Evolutionary conservation across 2,113 vertebrate species (phyloP).

Genomic region (Axis porcinus): DNA sequence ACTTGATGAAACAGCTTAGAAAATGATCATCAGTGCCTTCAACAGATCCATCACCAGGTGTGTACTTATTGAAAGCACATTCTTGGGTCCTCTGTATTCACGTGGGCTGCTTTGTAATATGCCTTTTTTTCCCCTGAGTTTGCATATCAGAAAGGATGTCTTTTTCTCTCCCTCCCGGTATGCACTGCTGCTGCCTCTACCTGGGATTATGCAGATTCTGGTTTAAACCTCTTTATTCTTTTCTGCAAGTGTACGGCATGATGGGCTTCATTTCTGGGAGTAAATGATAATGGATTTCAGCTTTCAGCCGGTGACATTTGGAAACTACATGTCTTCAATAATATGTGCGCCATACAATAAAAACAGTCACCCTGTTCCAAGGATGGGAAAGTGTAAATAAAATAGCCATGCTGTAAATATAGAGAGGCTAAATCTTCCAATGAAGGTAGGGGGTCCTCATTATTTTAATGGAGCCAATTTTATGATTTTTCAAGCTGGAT

Average conservation of each 20-base stretch:
- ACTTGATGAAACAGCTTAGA: neutral
- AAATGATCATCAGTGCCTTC: neutral
- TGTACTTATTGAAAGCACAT: neutral
- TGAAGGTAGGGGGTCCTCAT: neutral
- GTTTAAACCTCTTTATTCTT: slow-evolving; percentile 60
- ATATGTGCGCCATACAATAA: neutral
- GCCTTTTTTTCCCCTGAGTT: neutral
- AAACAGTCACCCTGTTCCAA: neutral
- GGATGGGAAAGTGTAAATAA: slow-evolving; percentile 42
- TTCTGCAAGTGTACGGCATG: slow-evolving; percentile 9
- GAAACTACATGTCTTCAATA: slow-evolving; percentile 4
- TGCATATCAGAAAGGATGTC: neutral
- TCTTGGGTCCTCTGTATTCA: neutral
- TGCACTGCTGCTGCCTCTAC: neutral
- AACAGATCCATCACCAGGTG: neutral
- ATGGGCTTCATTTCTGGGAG: slow-evolving; percentile 23
- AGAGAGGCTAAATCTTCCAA: neutral
- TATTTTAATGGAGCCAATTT: slow-evolving; percentile 55
- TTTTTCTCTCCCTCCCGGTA: neutral
- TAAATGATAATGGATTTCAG: slow-evolving; percentile 52
- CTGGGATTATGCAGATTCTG: slow-evolving; percentile 59
- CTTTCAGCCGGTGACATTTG: slow-evolving; percentile 41
- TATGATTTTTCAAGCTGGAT: slow-evolving; percentile 36
- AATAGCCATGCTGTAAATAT: neutral
- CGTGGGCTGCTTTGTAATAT: neutral